phyloP scores from a whole-genome alignment of 1,140 invertebrate genomes.

The Pseudomyrmex concolor region DNA sequence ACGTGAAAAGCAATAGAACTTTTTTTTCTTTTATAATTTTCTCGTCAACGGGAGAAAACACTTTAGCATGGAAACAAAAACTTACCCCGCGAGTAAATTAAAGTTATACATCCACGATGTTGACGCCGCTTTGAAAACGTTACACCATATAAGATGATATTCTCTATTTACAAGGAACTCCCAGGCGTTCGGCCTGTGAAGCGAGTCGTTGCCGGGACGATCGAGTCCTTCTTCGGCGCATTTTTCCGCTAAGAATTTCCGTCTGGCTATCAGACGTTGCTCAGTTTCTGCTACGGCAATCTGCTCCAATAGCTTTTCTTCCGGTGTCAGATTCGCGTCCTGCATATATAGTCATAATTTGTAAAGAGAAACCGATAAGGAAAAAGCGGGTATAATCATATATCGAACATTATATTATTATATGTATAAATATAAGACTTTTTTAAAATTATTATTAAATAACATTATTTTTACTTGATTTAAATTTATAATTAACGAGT shows the following conservation, averaged over 20 bases:
- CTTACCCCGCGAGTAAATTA: constrained; percentile 91
- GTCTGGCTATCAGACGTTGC: constrained; percentile 83
- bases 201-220: constrained; percentile 87
- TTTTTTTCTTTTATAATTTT: background rate
- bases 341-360: constrained; percentile 53
- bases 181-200: constrained; percentile 91
- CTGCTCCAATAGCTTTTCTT: constrained; percentile 80
- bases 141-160: constrained; percentile 93
- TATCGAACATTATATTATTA: too few species aligned
- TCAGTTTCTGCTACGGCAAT: constrained; percentile 82
- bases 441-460: too few species aligned
- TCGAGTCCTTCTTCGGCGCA: constrained; percentile 85
- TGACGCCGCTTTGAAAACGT: constrained; percentile 94
- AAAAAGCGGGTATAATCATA: background rate
- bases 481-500: constrained; percentile 16
- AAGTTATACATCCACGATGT: constrained; percentile 96
- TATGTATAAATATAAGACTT: too few species aligned
- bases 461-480: background rate
- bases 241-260: constrained; percentile 84
- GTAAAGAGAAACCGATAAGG: background rate
- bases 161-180: constrained; percentile 93
- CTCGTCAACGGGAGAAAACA: background rate
- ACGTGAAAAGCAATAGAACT: background rate
- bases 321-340: constrained; percentile 77
- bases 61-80: background rate